Percentiles rank a stretch among this genome's conserved stretches.
Evolutionary conservation across 2,113 vertebrate genomes (phyloP).

Genomic region (Pseudorhombus dupliciocellatus): DNA sequence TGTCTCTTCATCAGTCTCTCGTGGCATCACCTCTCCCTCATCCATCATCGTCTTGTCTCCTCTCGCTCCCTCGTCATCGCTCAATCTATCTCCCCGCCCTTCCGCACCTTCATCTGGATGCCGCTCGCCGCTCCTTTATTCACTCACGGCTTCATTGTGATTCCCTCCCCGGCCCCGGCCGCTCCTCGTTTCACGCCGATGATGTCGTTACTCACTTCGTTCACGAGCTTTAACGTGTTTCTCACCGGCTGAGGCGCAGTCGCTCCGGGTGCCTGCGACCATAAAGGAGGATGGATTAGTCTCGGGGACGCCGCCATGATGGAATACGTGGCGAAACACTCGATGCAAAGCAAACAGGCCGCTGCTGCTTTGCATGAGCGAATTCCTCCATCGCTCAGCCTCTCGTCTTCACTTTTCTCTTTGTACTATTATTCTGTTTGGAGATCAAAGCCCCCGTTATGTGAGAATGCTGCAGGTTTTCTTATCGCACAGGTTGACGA

Average conservation of each 20-base stretch:
- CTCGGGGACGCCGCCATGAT: too few species aligned
- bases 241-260: conserved; percentile 9
- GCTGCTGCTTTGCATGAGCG: not conserved
- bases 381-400: not conserved
- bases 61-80: conserved; percentile 8
- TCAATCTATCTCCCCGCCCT: conserved; percentile 4
- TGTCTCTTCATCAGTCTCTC: not conserved
- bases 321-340: too few species aligned
- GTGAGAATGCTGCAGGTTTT: too few species aligned
- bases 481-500: too few species aligned
- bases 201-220: conserved; percentile 31
- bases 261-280: not conserved
- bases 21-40: not conserved
- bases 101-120: conserved; percentile 25
- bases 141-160: conserved; percentile 30
- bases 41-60: conserved; percentile 7
- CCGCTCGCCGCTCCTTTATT: not conserved
- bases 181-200: conserved; percentile 3
- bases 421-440: too few species aligned
- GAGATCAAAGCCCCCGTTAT: too few species aligned
- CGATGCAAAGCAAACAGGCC: not conserved
- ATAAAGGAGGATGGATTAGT: not conserved
- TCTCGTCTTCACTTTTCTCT: too few species aligned
- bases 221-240: conserved; percentile 6
- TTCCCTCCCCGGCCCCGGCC: conserved; percentile 1